Evolutionary conservation across 64 coral and sea anemone species (phyloP), one percentile per base, ranked within the genome.

Genomic region (Porites lutea): DNA sequence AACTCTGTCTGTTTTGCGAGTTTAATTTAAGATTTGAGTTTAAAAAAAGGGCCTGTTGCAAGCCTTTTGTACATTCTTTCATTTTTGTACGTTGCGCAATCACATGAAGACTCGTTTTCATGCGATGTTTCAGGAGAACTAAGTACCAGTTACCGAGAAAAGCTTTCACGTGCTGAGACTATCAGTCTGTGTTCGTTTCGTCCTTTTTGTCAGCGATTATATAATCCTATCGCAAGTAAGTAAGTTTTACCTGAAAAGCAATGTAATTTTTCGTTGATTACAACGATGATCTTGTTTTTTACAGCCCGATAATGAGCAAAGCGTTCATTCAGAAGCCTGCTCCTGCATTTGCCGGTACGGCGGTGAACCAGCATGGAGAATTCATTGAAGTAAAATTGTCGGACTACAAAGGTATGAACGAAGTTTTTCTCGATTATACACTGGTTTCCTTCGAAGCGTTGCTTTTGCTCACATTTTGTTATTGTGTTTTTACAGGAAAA

Each of bases 251-350:
- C 6, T 64, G 61, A 64, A 64, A 13, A 13, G 27, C 61, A 12
- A 18, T 13, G 6, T 64, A 14, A 48, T 79, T 47, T 79, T 50
- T 60, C 13, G 37, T 14, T 2, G 51, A 46, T 82, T 5, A 74
- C 19, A 91, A 2, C 1, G 18, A 45, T 11, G 52, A 59, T 23
- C 22, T 61, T 77, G 37, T 18, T 16, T 19, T 77, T 91, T 99
- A 43, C 84, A 99, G 97, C 87, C 18, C 72, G 13, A 89, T 44
- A 45, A 98, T 99, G 97, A 98, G 97, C 53, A 96, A 99, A 88
- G 94, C 91, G 1, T 89, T 96, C 16, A 94, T 99, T 82, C 97
- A 99, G 61, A 96, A 99, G 77, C 97, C 97, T 5, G 97, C 97
- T 2, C 97, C 97, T 2, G 52, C 91, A 27, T 99, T 99, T 68